Conservation (phyloP, 1,140 invertebrate genomes). For the Drosophila repletoides region DNA sequence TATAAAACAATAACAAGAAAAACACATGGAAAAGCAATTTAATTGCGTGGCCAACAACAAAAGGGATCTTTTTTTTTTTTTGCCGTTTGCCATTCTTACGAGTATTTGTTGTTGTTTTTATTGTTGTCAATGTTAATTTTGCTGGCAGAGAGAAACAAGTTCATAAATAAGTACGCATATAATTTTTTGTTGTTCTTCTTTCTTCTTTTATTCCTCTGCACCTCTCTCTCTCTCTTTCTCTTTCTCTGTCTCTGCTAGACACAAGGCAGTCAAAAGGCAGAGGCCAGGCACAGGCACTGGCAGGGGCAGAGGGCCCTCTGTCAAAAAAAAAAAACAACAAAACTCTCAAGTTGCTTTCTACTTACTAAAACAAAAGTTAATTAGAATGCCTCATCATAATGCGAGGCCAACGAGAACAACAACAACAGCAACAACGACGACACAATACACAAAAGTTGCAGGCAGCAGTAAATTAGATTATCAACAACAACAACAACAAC, state of each 20-base stretch:
- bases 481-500: constrained; percentile 54
- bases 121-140: constrained; percentile 70
- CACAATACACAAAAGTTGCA: constrained; percentile 69
- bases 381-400: constrained; percentile 76
- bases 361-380: constrained; percentile 78
- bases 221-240: constrained; percentile 26
- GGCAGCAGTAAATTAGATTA: constrained; percentile 80
- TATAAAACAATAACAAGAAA: constrained; percentile 18
- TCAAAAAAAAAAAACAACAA: constrained; percentile 16
- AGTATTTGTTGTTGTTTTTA: constrained; percentile 55
- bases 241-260: constrained; percentile 57
- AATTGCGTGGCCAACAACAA: constrained; percentile 64
- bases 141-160: constrained; percentile 61
- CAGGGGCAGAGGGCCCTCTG: not conserved
- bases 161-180: constrained; percentile 71
- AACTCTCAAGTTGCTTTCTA: constrained; percentile 59
- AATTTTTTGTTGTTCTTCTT: too few relatives aligned
- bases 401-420: constrained; percentile 46
- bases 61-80: constrained; percentile 22
- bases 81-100: constrained; percentile 19
- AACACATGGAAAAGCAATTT: constrained; percentile 63
- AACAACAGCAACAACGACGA: too few relatives aligned
- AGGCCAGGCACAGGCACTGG: not conserved
- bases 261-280: constrained; percentile 30
- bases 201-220: constrained; percentile 36